phyloP scores from a whole-genome alignment of 1,140 invertebrate genomes.

The Chrysopa pallens region DNA sequence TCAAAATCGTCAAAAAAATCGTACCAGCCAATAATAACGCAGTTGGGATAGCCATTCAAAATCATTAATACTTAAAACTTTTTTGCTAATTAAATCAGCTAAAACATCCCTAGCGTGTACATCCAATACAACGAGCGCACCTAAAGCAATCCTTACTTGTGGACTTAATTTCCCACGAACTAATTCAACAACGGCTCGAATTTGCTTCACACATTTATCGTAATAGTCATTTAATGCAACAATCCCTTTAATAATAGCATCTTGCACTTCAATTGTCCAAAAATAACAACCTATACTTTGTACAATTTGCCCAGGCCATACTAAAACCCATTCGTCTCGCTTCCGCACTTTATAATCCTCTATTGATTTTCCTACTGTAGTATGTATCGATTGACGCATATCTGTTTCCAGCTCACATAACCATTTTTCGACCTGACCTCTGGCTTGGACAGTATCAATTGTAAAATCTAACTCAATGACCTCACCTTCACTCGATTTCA shows the following conservation, averaged over 20 bases:
- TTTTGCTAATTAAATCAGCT: slow-evolving; percentile 43
- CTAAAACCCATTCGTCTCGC: slow-evolving; percentile 64
- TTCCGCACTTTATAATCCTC: slow-evolving; percentile 44
- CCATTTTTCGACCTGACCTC: slow-evolving; percentile 96
- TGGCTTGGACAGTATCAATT: slow-evolving; percentile 74
- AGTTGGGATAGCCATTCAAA: slow-evolving; percentile 82
- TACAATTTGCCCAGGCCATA: slow-evolving; percentile 81
- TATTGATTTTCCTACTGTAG: slow-evolving; percentile 39
- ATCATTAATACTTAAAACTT: slow-evolving; percentile 53
- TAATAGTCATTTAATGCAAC: slow-evolving; percentile 31
- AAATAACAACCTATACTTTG: slow-evolving; percentile 73
- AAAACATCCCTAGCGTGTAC: slow-evolving; percentile 84
- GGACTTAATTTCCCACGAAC: slow-evolving; percentile 70
- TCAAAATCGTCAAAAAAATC: too few species aligned
- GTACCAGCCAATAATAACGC: slow-evolving; percentile 88
- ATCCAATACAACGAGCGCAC: slow-evolving; percentile 77
- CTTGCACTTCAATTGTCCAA: slow-evolving; percentile 77
- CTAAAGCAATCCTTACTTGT: slow-evolving; percentile 79
- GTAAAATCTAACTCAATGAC: slow-evolving; percentile 53
- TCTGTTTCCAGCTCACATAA: slow-evolving; percentile 72
- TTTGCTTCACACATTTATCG: slow-evolving; percentile 47
- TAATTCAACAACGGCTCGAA: slow-evolving; percentile 65
- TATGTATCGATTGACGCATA: slow-evolving; percentile 80
- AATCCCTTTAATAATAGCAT: slow-evolving; percentile 39
- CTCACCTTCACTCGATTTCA: slow-evolving; percentile 82